Conservation (phyloP, 1,140 invertebrate species). For the Drosophila subobscura region DNA sequence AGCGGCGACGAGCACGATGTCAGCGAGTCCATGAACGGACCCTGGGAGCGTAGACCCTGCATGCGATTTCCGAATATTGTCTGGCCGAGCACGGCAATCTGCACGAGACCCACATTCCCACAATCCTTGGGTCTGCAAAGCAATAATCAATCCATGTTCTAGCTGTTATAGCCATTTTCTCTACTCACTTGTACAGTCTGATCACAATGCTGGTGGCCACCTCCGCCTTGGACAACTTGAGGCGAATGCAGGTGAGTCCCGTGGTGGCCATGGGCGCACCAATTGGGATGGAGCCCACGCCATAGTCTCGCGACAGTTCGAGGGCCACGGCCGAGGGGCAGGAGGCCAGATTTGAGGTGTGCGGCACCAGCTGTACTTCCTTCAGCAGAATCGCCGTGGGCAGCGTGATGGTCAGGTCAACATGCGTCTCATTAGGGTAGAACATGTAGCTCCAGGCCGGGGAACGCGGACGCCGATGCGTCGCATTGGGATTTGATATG, state of each 20-base stretch:
- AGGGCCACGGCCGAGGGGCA: conserved; percentile 95
- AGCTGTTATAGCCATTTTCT: too few relatives aligned
- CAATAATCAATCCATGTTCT: conserved; percentile 51
- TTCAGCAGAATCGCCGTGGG: conserved; percentile 95
- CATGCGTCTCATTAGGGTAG: conserved; percentile 94
- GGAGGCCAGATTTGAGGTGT: conserved; percentile 92
- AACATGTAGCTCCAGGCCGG: conserved; percentile 97
- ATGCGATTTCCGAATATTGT: conserved; percentile 85
- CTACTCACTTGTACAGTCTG: conserved; percentile 83
- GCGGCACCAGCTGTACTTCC: conserved; percentile 95
- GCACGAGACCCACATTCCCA: conserved; percentile 93
- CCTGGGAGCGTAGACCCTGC: conserved; percentile 44
- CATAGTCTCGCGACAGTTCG: conserved; percentile 88
- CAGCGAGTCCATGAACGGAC: conserved; percentile 50
- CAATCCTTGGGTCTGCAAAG: conserved; percentile 92
- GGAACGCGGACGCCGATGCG: conserved; percentile 91
- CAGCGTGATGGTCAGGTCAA: conserved; percentile 93
- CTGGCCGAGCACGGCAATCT: conserved; percentile 92
- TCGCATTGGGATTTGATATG: conserved; percentile 89
- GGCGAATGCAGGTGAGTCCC: conserved; percentile 92
- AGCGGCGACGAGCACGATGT: conserved; percentile 37
- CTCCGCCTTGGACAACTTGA: conserved; percentile 91
- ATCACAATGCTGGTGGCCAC: conserved; percentile 88
- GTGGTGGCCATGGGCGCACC: conserved; percentile 90
- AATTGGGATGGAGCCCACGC: conserved; percentile 85